Evolutionary conservation across 2,797 vertebrate species (phyloP).

Genomic region (Lophotriccus pileatus): DNA sequence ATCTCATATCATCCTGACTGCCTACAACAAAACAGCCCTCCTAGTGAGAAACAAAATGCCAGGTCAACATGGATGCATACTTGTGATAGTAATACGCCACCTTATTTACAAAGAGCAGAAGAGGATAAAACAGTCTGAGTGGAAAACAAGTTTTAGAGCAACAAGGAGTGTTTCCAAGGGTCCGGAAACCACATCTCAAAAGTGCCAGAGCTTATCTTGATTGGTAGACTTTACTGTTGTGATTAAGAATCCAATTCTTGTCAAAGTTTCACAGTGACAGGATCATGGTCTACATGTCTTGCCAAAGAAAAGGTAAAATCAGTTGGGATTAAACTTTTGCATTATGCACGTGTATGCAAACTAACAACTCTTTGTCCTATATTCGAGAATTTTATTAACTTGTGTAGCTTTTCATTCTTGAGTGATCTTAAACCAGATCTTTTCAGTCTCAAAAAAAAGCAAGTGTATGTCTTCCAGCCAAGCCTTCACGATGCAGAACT

Average conservation of each 20-base stretch:
- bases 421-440: neutral
- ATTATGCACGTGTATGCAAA: neutral
- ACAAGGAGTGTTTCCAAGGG: neutral
- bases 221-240: neutral
- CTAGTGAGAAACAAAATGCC: neutral
- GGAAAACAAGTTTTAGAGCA: neutral
- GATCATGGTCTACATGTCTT: neutral
- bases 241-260: neutral
- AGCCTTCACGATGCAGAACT: neutral
- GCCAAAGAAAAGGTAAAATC: neutral
- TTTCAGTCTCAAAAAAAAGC: neutral
- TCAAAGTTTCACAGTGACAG: neutral
- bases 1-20: neutral
- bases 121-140: neutral
- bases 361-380: neutral
- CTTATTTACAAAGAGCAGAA: neutral
- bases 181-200: neutral
- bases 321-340: neutral
- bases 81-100: neutral
- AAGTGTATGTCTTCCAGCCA: neutral
- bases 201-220: neutral
- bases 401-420: neutral
- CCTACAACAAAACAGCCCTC: neutral
- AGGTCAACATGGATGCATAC: neutral
- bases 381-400: neutral